Evolutionary conservation across 2,797 vertebrate genomes (phyloP).

Genomic region (Pipistrellus pygmaeus): DNA sequence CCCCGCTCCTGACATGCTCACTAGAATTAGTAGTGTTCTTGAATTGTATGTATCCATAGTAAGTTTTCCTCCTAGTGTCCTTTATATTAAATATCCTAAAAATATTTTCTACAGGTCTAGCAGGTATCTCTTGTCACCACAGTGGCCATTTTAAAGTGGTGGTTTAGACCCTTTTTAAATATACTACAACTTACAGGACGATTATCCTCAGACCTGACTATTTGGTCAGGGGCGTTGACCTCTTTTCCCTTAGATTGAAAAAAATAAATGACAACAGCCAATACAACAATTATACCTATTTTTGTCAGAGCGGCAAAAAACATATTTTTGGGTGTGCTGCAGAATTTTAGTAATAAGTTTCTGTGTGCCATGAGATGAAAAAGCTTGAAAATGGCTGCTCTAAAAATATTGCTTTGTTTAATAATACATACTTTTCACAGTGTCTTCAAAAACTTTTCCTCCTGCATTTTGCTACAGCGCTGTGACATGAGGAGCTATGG

Average conservation of each 20-base stretch:
- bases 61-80: background rate
- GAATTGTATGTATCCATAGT: background rate
- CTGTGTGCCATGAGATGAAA: background rate
- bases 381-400: background rate
- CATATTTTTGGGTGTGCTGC: background rate
- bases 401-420: constrained; percentile 12
- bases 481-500: background rate
- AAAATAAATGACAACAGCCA: background rate
- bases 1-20: background rate
- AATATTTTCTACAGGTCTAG: background rate
- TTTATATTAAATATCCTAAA: constrained; percentile 34
- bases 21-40: background rate
- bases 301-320: background rate
- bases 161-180: background rate
- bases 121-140: background rate
- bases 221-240: background rate
- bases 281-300: background rate
- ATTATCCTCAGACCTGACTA: background rate
- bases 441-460: background rate
- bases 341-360: background rate
- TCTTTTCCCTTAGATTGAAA: background rate
- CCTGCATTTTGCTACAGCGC: background rate
- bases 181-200: background rate
- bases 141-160: background rate
- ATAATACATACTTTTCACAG: background rate